Percentiles rank a stretch among this genome's conserved stretches.
Evolutionary conservation across 2,113 vertebrate species (phyloP).

Genomic region (Pteruthius melanotis): DNA sequence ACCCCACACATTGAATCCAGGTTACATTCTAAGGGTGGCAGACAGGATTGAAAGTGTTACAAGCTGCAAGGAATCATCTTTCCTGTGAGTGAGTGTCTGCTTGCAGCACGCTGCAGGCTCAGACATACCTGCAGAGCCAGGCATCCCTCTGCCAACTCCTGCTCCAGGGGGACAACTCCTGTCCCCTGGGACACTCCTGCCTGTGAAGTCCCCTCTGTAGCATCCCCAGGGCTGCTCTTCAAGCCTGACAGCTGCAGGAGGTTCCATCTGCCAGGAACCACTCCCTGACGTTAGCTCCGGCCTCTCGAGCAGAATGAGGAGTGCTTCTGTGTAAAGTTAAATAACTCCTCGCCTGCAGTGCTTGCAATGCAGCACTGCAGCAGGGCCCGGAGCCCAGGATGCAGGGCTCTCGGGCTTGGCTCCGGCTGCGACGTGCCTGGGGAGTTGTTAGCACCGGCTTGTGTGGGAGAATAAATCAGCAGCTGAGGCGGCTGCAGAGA

Average conservation of each 20-base stretch:
- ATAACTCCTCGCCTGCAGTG: conserved; percentile 40
- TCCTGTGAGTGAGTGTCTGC: neutral
- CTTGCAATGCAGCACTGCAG: conserved; percentile 57
- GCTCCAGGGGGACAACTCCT: neutral
- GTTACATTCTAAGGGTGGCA: neutral
- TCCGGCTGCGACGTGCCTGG: conserved; percentile 28
- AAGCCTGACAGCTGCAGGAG: neutral
- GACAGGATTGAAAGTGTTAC: neutral
- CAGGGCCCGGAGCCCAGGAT: conserved; percentile 53
- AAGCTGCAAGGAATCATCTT: neutral
- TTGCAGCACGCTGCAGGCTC: neutral
- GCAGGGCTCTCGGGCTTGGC: conserved; percentile 39
- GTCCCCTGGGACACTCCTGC: neutral
- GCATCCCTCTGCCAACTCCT: neutral
- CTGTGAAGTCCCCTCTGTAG: neutral
- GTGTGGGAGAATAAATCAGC: conserved; percentile 26
- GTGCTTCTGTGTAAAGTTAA: conserved; percentile 21
- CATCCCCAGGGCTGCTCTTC: neutral
- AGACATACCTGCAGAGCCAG: neutral
- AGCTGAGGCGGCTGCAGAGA: neutral
- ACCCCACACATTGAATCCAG: neutral
- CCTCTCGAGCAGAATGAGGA: neutral
- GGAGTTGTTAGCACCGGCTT: neutral
- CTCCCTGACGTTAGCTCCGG: neutral
- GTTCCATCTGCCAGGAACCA: neutral